These are phyloP conservation scores for Drosophila eohydei DNA, from an alignment of 2,888 invertebrate genomes.

Conservation along the genomic window DNA sequence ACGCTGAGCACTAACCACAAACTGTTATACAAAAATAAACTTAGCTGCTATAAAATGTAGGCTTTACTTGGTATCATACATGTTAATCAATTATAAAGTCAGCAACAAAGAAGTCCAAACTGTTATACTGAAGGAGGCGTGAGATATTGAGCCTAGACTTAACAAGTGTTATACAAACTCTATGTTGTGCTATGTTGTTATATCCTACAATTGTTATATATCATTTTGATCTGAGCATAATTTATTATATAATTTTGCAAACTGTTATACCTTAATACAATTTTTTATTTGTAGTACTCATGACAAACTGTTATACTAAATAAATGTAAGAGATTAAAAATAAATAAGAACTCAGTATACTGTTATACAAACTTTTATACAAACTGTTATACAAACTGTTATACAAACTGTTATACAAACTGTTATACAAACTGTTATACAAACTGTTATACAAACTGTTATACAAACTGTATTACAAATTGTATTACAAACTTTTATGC, in stretches of 20 bases:
- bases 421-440: not conserved
- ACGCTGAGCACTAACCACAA: not conserved
- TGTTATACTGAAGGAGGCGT: conserved; percentile 13
- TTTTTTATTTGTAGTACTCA: too few species aligned
- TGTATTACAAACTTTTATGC: not conserved
- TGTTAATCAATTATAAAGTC: not conserved
- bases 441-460: not conserved
- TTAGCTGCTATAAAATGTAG: not conserved
- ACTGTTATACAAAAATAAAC: conserved; percentile 13
- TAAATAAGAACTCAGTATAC: too few species aligned
- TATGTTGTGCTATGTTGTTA: too few species aligned
- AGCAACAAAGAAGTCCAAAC: not conserved
- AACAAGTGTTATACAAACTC: too few species aligned
- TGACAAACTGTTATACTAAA: too few species aligned
- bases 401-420: not conserved
- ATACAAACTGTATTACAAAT: not conserved
- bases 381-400: not conserved
- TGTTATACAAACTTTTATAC: too few species aligned
- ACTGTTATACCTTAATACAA: too few species aligned
- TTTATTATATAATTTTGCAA: too few species aligned
- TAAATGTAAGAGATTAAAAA: too few species aligned
- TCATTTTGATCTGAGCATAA: too few species aligned
- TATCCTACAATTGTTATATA: too few species aligned
- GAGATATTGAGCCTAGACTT: too few species aligned
- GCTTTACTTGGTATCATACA: not conserved